Base-by-base conservation (phyloP, 2,113 vertebrate genomes). In the Onychorhynchus coronatus region DNA sequence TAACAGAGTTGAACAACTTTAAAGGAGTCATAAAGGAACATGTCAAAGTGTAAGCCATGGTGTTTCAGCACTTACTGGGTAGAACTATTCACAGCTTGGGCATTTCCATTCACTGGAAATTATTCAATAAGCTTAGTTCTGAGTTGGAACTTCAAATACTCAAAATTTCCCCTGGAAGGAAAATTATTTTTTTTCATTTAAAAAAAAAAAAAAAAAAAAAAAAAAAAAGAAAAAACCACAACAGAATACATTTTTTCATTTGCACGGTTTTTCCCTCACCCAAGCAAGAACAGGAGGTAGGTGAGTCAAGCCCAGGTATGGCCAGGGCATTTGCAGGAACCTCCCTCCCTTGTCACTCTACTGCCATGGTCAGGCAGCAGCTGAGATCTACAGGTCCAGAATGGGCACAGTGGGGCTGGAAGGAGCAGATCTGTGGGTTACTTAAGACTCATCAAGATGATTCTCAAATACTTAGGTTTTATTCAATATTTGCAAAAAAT, bases 81-180 rank as follows among this genome's bases (percentile, higher is more conserved):
- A 83, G 78, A 88, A 80, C 75, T 70, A 3, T 22, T 88, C 55
- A 83, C 49, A 83, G 23, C 19, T 14, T 35, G 76, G 83, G 68
- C 77, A 93, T 96, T 97, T 95, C 91, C 91, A 24, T 70, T 58
- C 55, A 74, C 55, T 86, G 92, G 85, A 70, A 96, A 93, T 14
- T 88, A 58, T 73, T 82, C 55, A 84, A 55, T 74, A 42, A 83
- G n/a, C 35, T 80, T 53, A 28, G 18, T 62, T 93, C 46, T 93
- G 67, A 86, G 39, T 11, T 70, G 65, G 21, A 70, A 52, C 42
- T 30, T 80, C 11, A 88, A 39, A 42, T 49, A 77, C 28, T 74
- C 75, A 94, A 41, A 95, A 71, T 91, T 94, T 97, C 92, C 94
- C 50, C 49, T 92, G 27, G 28, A 92, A 88, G 35, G 44, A n/a